Base-by-base conservation (phyloP, 2,888 invertebrate species). In the Atherix ibis region DNA sequence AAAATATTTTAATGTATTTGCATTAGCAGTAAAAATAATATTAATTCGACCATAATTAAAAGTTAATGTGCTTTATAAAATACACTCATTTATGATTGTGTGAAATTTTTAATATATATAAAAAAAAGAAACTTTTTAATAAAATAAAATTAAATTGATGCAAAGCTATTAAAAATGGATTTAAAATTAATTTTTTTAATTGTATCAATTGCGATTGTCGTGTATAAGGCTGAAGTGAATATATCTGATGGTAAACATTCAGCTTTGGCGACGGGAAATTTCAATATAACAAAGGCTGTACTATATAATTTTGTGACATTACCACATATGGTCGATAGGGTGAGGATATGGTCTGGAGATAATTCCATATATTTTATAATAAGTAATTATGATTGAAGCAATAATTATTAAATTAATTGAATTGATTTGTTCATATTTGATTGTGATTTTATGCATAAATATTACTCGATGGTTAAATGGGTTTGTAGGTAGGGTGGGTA, bases 151-250 rank as follows among this genome's bases (percentile, higher is more conserved):
- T n/a, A n/a, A n/a, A n/a, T n/a, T n/a, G n/a, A n/a, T n/a, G n/a
- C n/a, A n/a, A n/a, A n/a, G n/a, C 26, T 9, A 13, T 13, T 10
- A 13, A 28, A 14, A 13, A 36, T 41, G 36, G 38, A 43, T 39
- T 22, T 43, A 6, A 44, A 44, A 38, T 27, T 44, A 32, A 28
- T 41, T 27, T 41, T 40, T 32, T 31, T 40, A 18, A 12, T 39
- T 28, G 38, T 39, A 12, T 30, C 37, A 27, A 27, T 37, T 28
- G 33, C 39, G 28, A 39, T 36, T 18, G 39, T 40, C 34, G 36
- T 22, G 33, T 44, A 44, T 37, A 35, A 35, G 12, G 42, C 35
- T 37, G 40, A 44, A 36, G 43, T 44, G 17, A 40, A 44, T 33
- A 41, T 40, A 32, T 40, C 41, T 35, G 39, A 26, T 14, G 38